Base-by-base conservation (phyloP, 2,797 vertebrate genomes). In the Sylvilagus floridanus region DNA sequence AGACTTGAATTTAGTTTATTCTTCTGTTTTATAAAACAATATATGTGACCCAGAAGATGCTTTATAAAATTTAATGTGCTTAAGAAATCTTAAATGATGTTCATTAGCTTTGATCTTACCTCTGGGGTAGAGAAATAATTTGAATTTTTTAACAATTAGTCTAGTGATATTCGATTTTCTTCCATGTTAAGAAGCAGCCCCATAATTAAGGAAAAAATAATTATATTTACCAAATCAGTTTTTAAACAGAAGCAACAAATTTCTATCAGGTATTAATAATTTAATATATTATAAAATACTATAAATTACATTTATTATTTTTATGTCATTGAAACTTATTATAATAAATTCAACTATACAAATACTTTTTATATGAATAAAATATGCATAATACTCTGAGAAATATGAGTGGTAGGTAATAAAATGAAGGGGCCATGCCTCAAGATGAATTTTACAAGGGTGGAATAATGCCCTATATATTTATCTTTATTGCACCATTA, bases 101-200 rank as follows among this genome's bases (percentile, higher is more conserved):
- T 94, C 94, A 87, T 91, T 93, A 88, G 91, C 14, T 65, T 84
- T 95, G 54, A 94, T 93, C 77, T 93, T 91, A 62, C 84, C 62
- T 96, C 3, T 32, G 87, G 88, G 50, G 68, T 82, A 82, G 82
- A 35, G 84, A 4, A 82, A 17, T 87, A 6, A 19, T 87, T 2
- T 86, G 73, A 90, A 50, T 90, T 94, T 69, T 88, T 72, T 26
- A 13, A 47, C 92, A 63, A 76, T 77, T 91, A 84, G 30, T 6
- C 16, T 62, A 7, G 0, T 91, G 60, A 73, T n/a, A 81, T 86
- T 88, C 4, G 62, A 3, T 84, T 79, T 95, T 93, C 54, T 57
- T 72, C 11, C 7, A 17, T 83, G 35, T 84, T 89, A 62, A 30
- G 16, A 87, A 52, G 32, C 5, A 68, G 76, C 14, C 37, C 13